Base-by-base conservation (phyloP, 2,888 invertebrate genomes). In the Sphecodes monilicornis region DNA sequence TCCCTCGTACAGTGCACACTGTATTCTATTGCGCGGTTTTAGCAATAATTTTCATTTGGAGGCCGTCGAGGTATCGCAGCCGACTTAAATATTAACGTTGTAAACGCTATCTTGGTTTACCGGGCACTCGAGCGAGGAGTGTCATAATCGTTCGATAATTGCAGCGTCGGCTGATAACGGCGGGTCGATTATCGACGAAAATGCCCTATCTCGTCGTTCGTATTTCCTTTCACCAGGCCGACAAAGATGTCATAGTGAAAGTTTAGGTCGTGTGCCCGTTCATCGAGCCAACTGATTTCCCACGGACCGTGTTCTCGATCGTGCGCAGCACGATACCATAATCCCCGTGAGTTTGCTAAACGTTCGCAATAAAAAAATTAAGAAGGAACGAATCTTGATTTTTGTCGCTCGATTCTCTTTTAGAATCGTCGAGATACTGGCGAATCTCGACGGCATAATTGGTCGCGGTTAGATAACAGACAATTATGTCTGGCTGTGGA, bases 261-360 rank as follows among this genome's bases (percentile, higher is more conserved):
- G 84, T 86, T 46, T 41, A 64, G 43, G 18, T 69, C 11, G 18
- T 32, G 26, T 73, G 29, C 32, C 22, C 57, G 68, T 84, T 84
- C 89, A 87, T 87, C 80, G 88, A 83, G 83, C 70, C 80, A 66
- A 85, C 85, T 85, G 82, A 86, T 82, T 71, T 80, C 81, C 29
- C 80, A 74, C 64, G 76, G 73, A 32, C 16, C 32, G 22, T n/a
- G 64, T 78, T 69, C 43, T 57, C 68, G 16, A 64, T 57, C 29
- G 16, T 18, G 8, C 18, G 8, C 32, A 18, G 29, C 64, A 18
- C 32, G 29, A 13, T 32, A 39, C 68, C 50, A 26, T 43, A n/a
- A 50, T 75, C 18, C 32, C 2, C 6, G 0, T 22, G 11, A 32
- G 1, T 41, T 36, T 43, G 64, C 41, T 46, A 80, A 72, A 78